These are phyloP conservation scores for Cyphotilapia sp. DNA, from an alignment of 2,113 vertebrate species.

Conservation along the genomic window DNA sequence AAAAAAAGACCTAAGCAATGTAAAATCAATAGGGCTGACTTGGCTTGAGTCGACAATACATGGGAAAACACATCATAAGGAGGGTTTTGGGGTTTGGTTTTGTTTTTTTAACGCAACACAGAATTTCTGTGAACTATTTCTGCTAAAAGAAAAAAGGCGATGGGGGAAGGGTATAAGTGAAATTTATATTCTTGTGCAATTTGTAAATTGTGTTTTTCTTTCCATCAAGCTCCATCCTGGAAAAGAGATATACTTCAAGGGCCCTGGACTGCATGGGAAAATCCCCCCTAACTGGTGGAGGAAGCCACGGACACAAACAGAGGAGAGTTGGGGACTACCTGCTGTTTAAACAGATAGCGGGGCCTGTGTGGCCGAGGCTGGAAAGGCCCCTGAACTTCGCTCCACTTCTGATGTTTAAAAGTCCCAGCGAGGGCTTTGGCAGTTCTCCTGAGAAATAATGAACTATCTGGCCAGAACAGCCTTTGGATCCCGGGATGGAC, in stretches of 20 bases:
- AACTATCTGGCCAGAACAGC: conserved; percentile 68
- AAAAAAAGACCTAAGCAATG: background rate
- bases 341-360: conserved; percentile 67
- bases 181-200: background rate
- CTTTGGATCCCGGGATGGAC: conserved; percentile 56
- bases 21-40: background rate
- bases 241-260: conserved; percentile 47
- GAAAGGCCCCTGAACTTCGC: conserved; percentile 45
- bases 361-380: conserved; percentile 32
- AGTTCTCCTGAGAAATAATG: conserved; percentile 59
- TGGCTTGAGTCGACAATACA: background rate
- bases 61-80: background rate
- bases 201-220: conserved; percentile 45
- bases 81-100: background rate
- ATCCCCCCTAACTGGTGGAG: conserved; percentile 40
- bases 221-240: conserved; percentile 37
- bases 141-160: background rate
- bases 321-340: conserved; percentile 55
- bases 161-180: background rate
- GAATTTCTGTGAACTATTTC: background rate
- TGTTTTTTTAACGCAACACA: rapidly evolving
- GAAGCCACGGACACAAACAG: conserved; percentile 57
- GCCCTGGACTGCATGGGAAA: conserved; percentile 55
- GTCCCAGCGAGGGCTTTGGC: conserved; percentile 38
- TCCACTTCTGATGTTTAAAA: conserved; percentile 61